A percentile compares a stretch with the other conserved stretches of the same genome.
These are phyloP conservation scores for Tor tambroides DNA, from an alignment of 2,113 vertebrate genomes.

Conservation along the genomic window DNA sequence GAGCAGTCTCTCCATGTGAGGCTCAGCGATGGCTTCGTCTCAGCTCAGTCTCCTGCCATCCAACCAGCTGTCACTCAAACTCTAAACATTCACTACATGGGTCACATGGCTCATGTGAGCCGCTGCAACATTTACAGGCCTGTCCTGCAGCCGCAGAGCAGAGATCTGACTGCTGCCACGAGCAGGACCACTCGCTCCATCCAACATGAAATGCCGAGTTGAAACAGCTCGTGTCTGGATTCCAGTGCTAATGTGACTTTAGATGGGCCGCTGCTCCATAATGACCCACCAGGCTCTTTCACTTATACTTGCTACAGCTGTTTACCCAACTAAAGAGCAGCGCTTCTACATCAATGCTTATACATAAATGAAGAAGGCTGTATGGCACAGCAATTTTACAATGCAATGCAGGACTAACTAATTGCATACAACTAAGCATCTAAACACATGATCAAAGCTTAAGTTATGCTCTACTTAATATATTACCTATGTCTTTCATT, in stretches of 20 bases:
- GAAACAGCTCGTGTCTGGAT: constrained; percentile 2
- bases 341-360: neutral
- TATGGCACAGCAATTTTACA: neutral
- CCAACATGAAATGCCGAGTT: constrained; percentile 6
- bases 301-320: neutral
- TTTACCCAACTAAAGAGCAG: neutral
- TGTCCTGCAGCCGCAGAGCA: constrained; percentile 20
- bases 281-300: constrained; percentile 10
- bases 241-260: constrained; percentile 9
- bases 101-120: constrained; percentile 24
- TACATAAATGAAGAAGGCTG: neutral
- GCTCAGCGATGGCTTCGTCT: constrained; percentile 32
- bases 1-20: constrained; percentile 15
- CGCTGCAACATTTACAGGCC: constrained; percentile 36
- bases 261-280: neutral
- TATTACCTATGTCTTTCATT: neutral
- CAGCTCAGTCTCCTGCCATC: constrained; percentile 47
- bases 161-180: constrained; percentile 21
- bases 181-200: constrained; percentile 17
- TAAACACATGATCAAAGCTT: neutral
- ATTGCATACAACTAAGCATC: neutral
- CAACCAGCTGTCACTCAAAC: constrained; percentile 38
- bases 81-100: constrained; percentile 25
- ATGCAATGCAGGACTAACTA: neutral
- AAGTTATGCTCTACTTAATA: neutral